Percentiles rank a stretch among this genome's conserved stretches.
Conservation (phyloP, 1,140 invertebrate genomes). For the Orchestia grillus region DNA sequence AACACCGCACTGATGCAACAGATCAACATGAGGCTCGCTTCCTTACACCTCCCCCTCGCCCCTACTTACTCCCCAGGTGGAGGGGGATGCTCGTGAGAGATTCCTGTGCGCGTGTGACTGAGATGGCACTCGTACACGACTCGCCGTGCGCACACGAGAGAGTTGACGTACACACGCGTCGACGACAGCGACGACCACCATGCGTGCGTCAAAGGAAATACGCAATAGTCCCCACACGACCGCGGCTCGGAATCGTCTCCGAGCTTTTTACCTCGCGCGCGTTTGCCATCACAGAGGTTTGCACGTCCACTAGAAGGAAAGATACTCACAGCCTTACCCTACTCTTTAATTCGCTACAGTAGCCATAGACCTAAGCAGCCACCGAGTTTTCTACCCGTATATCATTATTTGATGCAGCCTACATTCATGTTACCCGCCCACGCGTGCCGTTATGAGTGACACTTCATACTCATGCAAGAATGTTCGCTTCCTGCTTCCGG, state of each 20-base stretch:
- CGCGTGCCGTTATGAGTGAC: too few species aligned
- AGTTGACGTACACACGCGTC: not conserved
- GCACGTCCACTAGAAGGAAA: not conserved
- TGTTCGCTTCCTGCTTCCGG: too few species aligned
- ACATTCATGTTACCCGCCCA: too few species aligned
- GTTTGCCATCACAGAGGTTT: not conserved
- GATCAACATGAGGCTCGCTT: not conserved
- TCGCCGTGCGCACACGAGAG: not conserved
- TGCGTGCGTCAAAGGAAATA: not conserved
- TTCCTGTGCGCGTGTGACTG: not conserved
- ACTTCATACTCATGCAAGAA: too few species aligned
- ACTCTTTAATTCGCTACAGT: not conserved
- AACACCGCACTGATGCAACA: not conserved
- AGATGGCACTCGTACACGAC: not conserved
- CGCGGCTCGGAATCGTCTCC: not conserved
- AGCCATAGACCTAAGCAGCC: too few species aligned
- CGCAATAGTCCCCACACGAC: not conserved
- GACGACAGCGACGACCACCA: not conserved
- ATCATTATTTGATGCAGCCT: too few species aligned
- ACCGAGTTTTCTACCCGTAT: too few species aligned
- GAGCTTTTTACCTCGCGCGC: not conserved
- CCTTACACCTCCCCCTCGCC: not conserved
- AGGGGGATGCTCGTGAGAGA: not conserved
- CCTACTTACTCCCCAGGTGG: not conserved
- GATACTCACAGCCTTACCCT: not conserved